Conservation (phyloP, 1,140 invertebrate species). For the Platyscapa corneri region DNA sequence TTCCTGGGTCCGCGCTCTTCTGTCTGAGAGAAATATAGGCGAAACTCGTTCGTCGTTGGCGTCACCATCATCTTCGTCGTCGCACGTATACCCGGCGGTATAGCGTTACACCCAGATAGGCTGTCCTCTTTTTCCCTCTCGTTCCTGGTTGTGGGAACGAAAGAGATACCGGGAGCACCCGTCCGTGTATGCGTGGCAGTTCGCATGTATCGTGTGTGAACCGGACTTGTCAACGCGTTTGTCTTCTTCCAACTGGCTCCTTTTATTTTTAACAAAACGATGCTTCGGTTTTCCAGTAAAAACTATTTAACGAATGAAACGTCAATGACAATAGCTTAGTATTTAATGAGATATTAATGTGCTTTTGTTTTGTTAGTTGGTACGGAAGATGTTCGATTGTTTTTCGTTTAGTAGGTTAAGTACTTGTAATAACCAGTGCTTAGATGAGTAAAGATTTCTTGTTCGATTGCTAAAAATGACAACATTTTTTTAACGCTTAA, state of each 20-base stretch:
- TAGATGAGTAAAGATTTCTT: too few species aligned
- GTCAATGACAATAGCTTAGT: neutral
- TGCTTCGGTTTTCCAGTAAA: neutral
- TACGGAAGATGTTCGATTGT: neutral
- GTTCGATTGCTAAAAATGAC: too few species aligned
- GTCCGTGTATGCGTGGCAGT: slow-evolving; percentile 8
- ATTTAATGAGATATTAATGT: neutral
- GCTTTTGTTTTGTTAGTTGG: neutral
- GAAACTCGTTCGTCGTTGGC: slow-evolving; percentile 50
- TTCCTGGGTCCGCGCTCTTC: slow-evolving; percentile 49
- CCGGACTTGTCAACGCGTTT: slow-evolving; percentile 44
- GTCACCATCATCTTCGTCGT: neutral
- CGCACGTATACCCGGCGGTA: slow-evolving; percentile 48
- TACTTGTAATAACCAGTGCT: too few species aligned
- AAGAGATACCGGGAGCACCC: slow-evolving; percentile 49
- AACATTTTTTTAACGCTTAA: too few species aligned
- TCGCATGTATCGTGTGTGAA: slow-evolving; percentile 38
- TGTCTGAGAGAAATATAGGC: slow-evolving; percentile 46
- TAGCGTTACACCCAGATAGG: slow-evolving; percentile 59
- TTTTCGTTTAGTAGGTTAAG: neutral
- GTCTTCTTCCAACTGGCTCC: slow-evolving; percentile 43
- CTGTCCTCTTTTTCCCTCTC: slow-evolving; percentile 33
- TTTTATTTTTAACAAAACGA: neutral
- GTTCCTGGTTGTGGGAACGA: slow-evolving; percentile 57
- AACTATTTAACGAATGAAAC: neutral